phyloP scores from a whole-genome alignment of 2,888 invertebrate species.

The Drosophila testacea region DNA sequence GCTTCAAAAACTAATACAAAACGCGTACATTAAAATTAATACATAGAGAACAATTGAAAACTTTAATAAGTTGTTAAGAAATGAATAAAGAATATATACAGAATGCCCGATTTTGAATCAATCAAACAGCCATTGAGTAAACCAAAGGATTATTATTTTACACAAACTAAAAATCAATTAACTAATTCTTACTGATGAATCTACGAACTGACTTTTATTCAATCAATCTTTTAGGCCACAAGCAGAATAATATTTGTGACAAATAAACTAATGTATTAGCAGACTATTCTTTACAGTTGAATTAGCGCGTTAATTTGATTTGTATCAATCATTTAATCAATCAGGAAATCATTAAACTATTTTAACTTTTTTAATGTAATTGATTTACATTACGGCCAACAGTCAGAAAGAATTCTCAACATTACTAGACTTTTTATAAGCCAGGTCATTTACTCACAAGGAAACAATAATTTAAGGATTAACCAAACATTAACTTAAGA shows the following conservation, averaged over 20 bases:
- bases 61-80: not conserved
- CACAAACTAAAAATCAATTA: too few relatives aligned
- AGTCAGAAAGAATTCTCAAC: not conserved
- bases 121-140: not conserved
- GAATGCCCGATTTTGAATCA: not conserved
- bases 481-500: not conserved
- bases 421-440: not conserved
- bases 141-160: too few relatives aligned
- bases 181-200: too few relatives aligned
- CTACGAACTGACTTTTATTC: too few relatives aligned
- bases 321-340: not conserved
- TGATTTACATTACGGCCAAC: not conserved
- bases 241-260: too few relatives aligned
- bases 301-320: too few relatives aligned
- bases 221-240: too few relatives aligned
- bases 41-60: not conserved
- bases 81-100: not conserved
- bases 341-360: not conserved
- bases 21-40: not conserved
- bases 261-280: too few relatives aligned
- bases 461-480: conserved; percentile 4
- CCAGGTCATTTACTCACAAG: not conserved
- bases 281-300: too few relatives aligned
- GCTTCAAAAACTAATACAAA: not conserved
- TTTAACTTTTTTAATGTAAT: too few relatives aligned